phyloP scores from a whole-genome alignment of 2,113 vertebrate species.

The Esox niger region DNA sequence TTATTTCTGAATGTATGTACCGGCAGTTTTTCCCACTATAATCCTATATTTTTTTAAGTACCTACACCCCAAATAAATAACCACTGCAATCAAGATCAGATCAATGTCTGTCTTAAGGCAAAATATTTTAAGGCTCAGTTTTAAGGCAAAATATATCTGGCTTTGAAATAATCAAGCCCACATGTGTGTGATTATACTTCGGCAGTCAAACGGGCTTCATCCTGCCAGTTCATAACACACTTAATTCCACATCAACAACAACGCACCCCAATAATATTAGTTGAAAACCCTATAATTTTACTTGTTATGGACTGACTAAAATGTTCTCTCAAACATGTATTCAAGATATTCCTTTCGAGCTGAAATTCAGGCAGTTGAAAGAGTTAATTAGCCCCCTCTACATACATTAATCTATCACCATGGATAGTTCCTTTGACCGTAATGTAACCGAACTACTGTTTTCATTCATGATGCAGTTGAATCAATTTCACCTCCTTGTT shows the following conservation, averaged over 20 bases:
- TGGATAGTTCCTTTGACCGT: too few species aligned
- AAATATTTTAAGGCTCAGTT: background rate
- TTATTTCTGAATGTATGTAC: too few species aligned
- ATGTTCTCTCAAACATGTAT: background rate
- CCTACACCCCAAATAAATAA: background rate
- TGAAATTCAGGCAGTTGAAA: too few species aligned
- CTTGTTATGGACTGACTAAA: background rate
- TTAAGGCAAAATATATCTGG: too few species aligned
- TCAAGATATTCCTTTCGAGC: background rate
- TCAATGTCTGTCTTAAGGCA: background rate
- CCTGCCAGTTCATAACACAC: slow-evolving; percentile 55
- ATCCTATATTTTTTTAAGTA: background rate
- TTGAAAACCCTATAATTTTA: background rate
- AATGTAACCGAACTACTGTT: background rate
- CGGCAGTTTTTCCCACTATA: too few species aligned
- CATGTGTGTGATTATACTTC: slow-evolving; percentile 44
- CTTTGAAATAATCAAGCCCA: slow-evolving; percentile 15
- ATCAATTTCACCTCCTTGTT: slow-evolving; percentile 83
- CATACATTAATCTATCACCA: too few species aligned
- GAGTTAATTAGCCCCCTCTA: too few species aligned
- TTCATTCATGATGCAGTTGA: background rate
- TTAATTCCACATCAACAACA: background rate
- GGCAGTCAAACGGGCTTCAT: slow-evolving; percentile 44
- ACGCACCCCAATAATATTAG: background rate
- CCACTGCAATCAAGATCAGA: background rate